Percentiles rank a stretch among this genome's conserved stretches.
These are phyloP conservation scores for Chlorodrepanis virens DNA, from an alignment of 2,113 vertebrate genomes.

Conservation along the genomic window DNA sequence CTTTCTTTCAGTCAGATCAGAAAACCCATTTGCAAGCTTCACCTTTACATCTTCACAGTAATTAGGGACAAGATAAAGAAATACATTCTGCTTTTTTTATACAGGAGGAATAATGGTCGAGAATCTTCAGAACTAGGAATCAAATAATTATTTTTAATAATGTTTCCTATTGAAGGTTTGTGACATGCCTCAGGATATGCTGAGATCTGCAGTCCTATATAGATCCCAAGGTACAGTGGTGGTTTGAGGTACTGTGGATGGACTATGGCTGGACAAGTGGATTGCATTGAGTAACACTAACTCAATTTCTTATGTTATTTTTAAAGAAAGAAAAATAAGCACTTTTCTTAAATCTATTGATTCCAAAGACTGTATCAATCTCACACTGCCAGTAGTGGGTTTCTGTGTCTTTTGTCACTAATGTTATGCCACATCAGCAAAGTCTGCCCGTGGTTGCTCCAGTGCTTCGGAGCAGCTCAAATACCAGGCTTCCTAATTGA, in stretches of 20 bases:
- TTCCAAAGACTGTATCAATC: background rate
- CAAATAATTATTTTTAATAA: background rate
- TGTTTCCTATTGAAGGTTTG: background rate
- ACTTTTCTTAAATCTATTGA: background rate
- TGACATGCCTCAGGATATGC: too few relatives aligned
- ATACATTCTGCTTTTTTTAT: background rate
- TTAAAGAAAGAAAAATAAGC: background rate
- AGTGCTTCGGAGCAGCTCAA: background rate
- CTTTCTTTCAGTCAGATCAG: background rate
- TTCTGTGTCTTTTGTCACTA: background rate
- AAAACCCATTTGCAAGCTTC: background rate
- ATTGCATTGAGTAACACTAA: background rate
- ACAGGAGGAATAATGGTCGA: background rate
- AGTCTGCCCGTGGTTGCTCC: fast-evolving
- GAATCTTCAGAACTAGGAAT: background rate
- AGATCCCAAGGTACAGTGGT: background rate
- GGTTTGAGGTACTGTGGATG: background rate
- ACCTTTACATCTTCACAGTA: background rate
- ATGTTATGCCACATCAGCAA: background rate
- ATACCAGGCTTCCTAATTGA: background rate
- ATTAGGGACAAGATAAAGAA: background rate
- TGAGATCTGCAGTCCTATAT: background rate
- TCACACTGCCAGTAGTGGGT: background rate
- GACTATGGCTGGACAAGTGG: background rate
- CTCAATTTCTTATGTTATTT: background rate